phyloP scores from a whole-genome alignment of 1,140 invertebrate genomes.

The Chironomus striatipennis region DNA sequence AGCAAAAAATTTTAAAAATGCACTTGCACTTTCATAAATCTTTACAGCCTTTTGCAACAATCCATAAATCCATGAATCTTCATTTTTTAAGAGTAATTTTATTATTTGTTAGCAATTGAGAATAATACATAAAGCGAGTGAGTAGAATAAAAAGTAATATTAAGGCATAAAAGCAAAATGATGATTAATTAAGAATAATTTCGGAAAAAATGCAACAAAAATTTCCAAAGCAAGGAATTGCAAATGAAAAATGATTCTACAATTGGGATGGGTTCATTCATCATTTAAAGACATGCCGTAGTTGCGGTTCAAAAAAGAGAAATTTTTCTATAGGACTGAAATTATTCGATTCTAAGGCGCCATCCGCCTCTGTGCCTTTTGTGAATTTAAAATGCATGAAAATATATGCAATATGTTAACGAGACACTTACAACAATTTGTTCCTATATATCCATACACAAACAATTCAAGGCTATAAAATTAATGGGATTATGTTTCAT shows the following conservation, averaged over 20 bases:
- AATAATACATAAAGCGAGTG: too few species aligned
- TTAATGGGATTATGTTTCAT: too few species aligned
- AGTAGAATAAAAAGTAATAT: too few species aligned
- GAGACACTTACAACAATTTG: too few species aligned
- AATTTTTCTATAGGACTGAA: neutral
- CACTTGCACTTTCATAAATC: neutral
- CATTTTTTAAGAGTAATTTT: neutral
- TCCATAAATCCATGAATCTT: neutral
- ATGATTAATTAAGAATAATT: conserved; percentile 15
- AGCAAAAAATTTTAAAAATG: neutral
- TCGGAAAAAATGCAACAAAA: neutral
- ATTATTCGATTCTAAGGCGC: neutral
- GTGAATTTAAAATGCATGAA: too few species aligned
- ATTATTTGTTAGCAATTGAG: too few species aligned
- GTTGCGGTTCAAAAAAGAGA: neutral
- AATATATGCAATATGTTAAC: too few species aligned
- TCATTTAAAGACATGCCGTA: neutral
- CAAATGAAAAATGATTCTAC: neutral
- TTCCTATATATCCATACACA: too few species aligned
- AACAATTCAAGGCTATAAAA: too few species aligned
- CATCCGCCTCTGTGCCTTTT: neutral
- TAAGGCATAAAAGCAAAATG: neutral
- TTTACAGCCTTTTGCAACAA: neutral
- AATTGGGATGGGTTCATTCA: neutral
- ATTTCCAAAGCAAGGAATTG: neutral